Evolutionary conservation across 2,797 vertebrate species (phyloP), one percentile per base, ranked within the genome.

Genomic region (Ambastaia sidthimunki): DNA sequence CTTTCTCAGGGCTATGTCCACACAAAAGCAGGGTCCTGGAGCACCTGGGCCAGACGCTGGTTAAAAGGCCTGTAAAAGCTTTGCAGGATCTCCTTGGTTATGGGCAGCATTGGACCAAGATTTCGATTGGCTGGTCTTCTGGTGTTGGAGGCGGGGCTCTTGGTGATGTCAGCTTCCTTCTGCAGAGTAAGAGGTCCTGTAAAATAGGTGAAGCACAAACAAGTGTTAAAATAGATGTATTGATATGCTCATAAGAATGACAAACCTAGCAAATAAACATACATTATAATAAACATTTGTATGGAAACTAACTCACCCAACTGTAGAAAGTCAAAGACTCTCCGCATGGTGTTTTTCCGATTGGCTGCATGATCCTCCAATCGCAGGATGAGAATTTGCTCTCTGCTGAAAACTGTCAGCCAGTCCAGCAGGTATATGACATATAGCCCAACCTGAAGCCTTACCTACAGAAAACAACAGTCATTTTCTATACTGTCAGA

Each of bases 381-480:
- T 18, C 94, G 95, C 16, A 99, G 93, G 70, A 98, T 92, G 7
- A 98, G 90, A 75, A 99, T 94, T 89, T 98, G 97, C 16, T 97
- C 93, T 59, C 90, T 93, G 0, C 85, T 89, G 86, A 96, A 98
- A 82, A 98, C 92, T 0, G 94, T 93, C 80, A 98, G 90, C 97
- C 97, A 99, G 90, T 99, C 97, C 90, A 96, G 88, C n/a, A 99
- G 87, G 84, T 96, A 98, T 63, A 98, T 92, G 0, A 94, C 93
- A 4, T 99, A 99, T 63, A 98, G 89, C 2, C 97, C 97, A 0
- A 98, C 91, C 84, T 95, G 94, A 0, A 99, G 90, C 85, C 97
- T 93, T 37, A 97, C 96, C 97, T 99, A 85, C 76, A 59, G 50
- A 28, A 75, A 41, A 67, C 31, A 55, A 19, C 7, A 28, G 5